phyloP scores from a whole-genome alignment of 2,888 invertebrate species.

The Eumerus sabulonum region DNA sequence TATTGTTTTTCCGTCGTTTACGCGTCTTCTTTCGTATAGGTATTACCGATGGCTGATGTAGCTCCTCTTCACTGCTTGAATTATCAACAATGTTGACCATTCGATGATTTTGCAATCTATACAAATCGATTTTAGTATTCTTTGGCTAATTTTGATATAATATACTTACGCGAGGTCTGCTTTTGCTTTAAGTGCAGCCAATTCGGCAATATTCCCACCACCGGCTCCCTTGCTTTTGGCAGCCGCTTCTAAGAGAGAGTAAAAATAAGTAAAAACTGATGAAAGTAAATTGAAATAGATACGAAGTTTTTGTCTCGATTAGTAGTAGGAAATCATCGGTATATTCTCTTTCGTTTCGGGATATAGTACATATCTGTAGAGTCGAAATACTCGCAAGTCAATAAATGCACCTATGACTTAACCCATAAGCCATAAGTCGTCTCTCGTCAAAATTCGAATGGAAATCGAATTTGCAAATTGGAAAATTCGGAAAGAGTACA shows the following conservation, averaged over 20 bases:
- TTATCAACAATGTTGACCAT: constrained; percentile 78
- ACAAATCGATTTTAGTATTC: not conserved
- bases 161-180: constrained; percentile 61
- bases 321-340: constrained; percentile 8
- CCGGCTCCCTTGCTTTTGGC: constrained; percentile 59
- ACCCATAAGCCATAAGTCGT: too few relatives aligned
- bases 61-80: constrained; percentile 76
- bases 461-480: too few relatives aligned
- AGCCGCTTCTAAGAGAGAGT: constrained; percentile 57
- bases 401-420: too few relatives aligned
- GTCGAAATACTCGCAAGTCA: too few relatives aligned
- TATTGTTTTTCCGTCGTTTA: constrained; percentile 76
- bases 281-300: constrained; percentile 59
- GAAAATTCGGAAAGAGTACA: too few relatives aligned
- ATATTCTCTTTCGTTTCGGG: not conserved
- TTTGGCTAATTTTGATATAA: too few relatives aligned
- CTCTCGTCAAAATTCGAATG: too few relatives aligned
- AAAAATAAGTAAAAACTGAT: constrained; percentile 62
- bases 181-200: constrained; percentile 57
- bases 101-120: constrained; percentile 75
- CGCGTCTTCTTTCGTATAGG: constrained; percentile 76
- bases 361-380: too few relatives aligned
- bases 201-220: constrained; percentile 38
- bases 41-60: constrained; percentile 74
- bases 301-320: constrained; percentile 18